Conservation (phyloP, 2,113 vertebrate species). For the Grus americana region DNA sequence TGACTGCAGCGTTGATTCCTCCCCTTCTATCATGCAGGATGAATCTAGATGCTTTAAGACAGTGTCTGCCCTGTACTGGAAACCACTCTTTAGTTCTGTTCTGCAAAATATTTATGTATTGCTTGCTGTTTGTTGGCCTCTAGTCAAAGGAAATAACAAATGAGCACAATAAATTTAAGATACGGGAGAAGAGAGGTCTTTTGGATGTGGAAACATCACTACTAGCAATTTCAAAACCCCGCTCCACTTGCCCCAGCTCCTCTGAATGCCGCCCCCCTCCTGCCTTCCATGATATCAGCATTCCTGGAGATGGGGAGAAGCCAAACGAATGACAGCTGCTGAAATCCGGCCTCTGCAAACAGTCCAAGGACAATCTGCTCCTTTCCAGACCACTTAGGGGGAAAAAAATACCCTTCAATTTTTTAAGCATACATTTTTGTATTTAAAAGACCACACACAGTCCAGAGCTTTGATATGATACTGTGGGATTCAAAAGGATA, state of each 20-base stretch:
- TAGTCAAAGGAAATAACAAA: constrained; percentile 6
- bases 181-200: not conserved
- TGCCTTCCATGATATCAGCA: not conserved
- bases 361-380: constrained; percentile 28
- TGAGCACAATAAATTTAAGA: not conserved
- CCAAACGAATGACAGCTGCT: not conserved
- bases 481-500: not conserved
- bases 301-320: not conserved
- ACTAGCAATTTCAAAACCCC: not conserved
- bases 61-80: not conserved
- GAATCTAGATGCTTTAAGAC: not conserved
- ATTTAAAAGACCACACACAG: constrained; percentile 6
- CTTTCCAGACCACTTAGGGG: not conserved
- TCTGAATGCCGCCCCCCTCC: not conserved
- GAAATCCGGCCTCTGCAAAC: constrained; percentile 11
- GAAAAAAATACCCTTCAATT: not conserved
- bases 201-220: not conserved
- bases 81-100: not conserved
- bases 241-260: not conserved
- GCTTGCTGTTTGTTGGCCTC: not conserved
- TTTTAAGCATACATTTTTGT: not conserved
- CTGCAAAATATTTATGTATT: not conserved
- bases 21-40: not conserved
- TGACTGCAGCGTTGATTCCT: not conserved
- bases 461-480: not conserved